Evolutionary conservation across 2,888 invertebrate genomes (phyloP).

Genomic region (Ichneumon xanthorius): DNA sequence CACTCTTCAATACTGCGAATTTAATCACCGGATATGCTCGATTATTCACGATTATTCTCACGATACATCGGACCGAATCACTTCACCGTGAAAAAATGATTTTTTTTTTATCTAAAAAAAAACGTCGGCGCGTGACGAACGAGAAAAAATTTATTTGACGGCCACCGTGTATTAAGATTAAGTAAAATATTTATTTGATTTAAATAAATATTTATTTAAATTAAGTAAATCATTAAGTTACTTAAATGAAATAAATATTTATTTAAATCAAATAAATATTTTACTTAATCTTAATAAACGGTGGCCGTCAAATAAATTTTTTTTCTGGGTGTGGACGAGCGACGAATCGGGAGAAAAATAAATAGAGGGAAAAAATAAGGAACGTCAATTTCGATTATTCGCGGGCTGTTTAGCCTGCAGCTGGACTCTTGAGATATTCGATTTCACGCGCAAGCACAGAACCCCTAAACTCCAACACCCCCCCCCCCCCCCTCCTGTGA

Average conservation of each 20-base stretch:
- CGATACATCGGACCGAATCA: no score
- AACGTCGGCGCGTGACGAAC: not conserved
- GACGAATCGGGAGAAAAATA: conserved; percentile 41
- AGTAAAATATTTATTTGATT: no score
- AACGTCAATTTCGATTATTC: conserved; percentile 70
- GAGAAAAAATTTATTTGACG: no score
- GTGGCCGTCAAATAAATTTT: no score
- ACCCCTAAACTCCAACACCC: not conserved
- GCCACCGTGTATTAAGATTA: no score
- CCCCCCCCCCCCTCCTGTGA: not conserved
- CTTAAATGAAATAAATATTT: no score
- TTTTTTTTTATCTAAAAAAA: not conserved
- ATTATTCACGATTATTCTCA: not conserved
- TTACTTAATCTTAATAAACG: no score
- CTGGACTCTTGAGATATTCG: conserved; percentile 66
- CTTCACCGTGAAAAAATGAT: not conserved
- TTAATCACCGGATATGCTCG: not conserved
- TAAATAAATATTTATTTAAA: no score
- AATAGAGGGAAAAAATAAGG: not conserved
- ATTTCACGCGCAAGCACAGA: conserved; percentile 65
- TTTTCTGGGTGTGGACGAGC: no score
- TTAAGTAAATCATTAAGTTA: no score
- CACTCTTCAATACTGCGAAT: not conserved
- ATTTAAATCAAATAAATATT: no score
- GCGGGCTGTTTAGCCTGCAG: conserved; percentile 69